phyloP scores from a whole-genome alignment of 1,140 invertebrate genomes.

The Prorops nasuta region DNA sequence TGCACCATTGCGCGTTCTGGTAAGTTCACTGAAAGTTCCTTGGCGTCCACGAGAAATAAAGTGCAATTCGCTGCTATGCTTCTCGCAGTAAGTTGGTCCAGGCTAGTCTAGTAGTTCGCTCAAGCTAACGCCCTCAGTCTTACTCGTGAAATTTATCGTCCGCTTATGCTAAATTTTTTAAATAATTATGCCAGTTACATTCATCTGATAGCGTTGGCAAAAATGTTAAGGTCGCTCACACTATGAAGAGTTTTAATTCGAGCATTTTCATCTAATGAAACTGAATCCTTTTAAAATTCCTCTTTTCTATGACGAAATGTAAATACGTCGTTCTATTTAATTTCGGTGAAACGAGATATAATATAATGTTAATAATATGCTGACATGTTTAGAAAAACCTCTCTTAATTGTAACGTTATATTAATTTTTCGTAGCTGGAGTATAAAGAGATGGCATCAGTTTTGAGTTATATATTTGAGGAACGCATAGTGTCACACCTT shows the following conservation, averaged over 20 bases:
- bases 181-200: no score
- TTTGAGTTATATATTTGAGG: no score
- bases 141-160: slow-evolving; percentile 18
- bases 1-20: slow-evolving; percentile 22
- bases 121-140: neutral
- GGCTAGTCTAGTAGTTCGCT: neutral
- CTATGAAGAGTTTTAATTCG: no score
- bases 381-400: no score
- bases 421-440: no score
- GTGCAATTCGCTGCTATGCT: slow-evolving; percentile 24
- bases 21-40: slow-evolving; percentile 20
- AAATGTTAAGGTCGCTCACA: no score
- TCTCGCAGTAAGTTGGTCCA: slow-evolving; percentile 22
- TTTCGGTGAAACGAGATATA: no score
- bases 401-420: no score
- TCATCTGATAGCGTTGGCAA: no score
- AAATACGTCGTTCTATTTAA: neutral
- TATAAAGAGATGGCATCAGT: no score
- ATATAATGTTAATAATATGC: no score
- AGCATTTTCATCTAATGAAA: slow-evolving; percentile 4
- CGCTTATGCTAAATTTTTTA: slow-evolving; percentile 14
- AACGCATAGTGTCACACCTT: no score
- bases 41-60: slow-evolving; percentile 22
- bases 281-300: neutral
- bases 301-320: neutral